A percentile compares a stretch with the other conserved stretches of the same genome.
Conservation (phyloP, 2,113 vertebrate genomes). For the Cheilinus undulatus region DNA sequence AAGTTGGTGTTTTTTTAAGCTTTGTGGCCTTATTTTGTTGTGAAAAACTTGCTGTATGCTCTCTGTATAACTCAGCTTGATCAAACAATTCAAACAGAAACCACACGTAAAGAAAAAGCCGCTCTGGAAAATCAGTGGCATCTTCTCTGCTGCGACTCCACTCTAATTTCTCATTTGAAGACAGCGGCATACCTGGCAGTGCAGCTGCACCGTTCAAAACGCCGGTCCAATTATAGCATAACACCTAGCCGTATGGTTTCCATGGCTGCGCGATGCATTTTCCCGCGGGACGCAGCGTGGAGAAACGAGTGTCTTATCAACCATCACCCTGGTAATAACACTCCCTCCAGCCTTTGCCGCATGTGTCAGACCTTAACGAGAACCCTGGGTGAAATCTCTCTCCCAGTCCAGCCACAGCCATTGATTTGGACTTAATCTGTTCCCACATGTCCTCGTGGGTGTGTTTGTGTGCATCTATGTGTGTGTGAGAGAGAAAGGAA, state of each 20-base stretch:
- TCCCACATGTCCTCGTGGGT: conserved; percentile 75
- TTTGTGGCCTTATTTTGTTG: neutral
- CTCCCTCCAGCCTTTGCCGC: conserved; percentile 86
- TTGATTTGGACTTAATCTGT: conserved; percentile 90
- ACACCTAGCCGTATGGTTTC: conserved; percentile 91
- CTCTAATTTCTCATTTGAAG: conserved; percentile 86
- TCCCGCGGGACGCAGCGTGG: conserved; percentile 88
- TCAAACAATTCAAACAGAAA: conserved; percentile 46
- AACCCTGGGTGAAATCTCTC: conserved; percentile 87
- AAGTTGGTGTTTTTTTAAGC: neutral
- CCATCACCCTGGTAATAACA: conserved; percentile 88
- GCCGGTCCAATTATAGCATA: conserved; percentile 90
- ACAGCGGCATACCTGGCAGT: conserved; percentile 85
- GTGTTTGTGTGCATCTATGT: conserved; percentile 43
- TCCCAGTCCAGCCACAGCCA: conserved; percentile 85
- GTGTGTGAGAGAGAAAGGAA: neutral
- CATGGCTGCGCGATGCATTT: conserved; percentile 92
- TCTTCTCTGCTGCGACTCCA: conserved; percentile 61
- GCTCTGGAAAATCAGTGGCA: conserved; percentile 48
- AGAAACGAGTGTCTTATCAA: conserved; percentile 92
- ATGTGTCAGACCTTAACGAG: conserved; percentile 88
- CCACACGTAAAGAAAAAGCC: conserved; percentile 28
- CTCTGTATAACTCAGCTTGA: conserved; percentile 10
- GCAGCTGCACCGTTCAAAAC: conserved; percentile 83
- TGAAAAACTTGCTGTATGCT: conserved; percentile 2